Evolutionary conservation across 2,113 vertebrate genomes (phyloP).

Genomic region (Psittacara wagleri): DNA sequence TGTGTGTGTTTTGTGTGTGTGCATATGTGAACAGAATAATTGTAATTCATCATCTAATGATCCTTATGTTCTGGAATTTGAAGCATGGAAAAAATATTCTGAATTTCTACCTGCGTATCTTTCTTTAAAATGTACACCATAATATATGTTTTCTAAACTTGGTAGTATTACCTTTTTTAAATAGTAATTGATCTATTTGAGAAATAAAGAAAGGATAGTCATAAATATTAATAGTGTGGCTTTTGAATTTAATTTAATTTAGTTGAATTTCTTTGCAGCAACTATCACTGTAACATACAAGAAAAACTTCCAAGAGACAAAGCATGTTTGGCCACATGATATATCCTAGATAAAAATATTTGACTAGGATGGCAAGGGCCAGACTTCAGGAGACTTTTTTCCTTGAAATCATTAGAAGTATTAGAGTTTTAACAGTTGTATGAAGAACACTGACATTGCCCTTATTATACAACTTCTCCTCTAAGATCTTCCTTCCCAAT

Average conservation of each 20-base stretch:
- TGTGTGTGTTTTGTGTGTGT: fast-evolving
- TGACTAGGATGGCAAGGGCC: background rate
- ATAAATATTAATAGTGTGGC: background rate
- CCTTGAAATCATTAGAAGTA: background rate
- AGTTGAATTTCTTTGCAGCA: background rate
- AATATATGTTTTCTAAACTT: background rate
- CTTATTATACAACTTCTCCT: background rate
- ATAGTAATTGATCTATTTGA: background rate
- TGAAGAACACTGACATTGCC: background rate
- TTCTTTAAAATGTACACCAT: background rate
- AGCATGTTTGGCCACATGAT: background rate
- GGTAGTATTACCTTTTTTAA: fast-evolving
- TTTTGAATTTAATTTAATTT: background rate
- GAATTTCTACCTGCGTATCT: background rate
- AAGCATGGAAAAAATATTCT: background rate
- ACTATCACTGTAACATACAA: background rate
- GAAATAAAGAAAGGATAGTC: background rate
- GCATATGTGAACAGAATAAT: background rate
- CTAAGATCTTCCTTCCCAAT: background rate
- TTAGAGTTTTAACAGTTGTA: background rate
- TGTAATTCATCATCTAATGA: background rate
- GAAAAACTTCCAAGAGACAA: background rate
- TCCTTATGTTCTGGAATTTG: background rate
- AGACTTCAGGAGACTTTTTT: background rate
- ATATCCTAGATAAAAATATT: background rate